Evolutionary conservation across 2,888 invertebrate genomes (phyloP), one percentile per base, ranked within the genome.

Genomic region (Norana najaformis): DNA sequence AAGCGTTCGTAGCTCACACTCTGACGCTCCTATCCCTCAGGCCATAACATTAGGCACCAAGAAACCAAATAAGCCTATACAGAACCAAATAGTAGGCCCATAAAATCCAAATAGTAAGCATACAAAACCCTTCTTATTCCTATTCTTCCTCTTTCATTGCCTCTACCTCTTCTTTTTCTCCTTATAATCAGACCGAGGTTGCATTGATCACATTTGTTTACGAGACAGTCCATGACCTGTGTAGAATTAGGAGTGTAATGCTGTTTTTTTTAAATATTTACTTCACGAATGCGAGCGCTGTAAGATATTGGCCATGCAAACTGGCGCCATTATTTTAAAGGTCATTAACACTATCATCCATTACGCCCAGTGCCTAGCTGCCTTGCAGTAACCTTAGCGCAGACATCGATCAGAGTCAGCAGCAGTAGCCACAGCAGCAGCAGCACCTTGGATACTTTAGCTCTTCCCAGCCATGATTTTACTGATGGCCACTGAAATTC

Each of bases 241-340:
- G 47, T 47, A n/a, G 20, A 47, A 47, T 47, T 5, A 8, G 3
- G 69, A 69, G n/a, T 69, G 69, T 69, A n/a, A 30, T 30, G 69
- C 69, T 69, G 69, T n/a, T 69, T 69, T 69, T n/a, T 69, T 69
- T n/a, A 69, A 69, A 69, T 69, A 69, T 69, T 69, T 69, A 69
- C 69, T n/a, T n/a, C 30, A 69, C 69, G 30, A 69, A 69, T n/a
- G 69, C 69, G 30, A 30, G 69, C 69, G n/a, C n/a, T 69, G 69
- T 69, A 8, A 4, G n/a, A 69, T 16, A n/a, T n/a, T n/a, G 69
- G n/a, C 69, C n/a, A 69, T 69, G 69, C 69, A 69, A 69, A n/a
- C 69, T 30, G n/a, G n/a, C n/a, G n/a, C 69, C 69, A 69, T 69
- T 69, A 69, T 69, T 69, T 23, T 69, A 69, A 13, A 69, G 69